Conservation (phyloP, 1,140 invertebrate genomes). For the Zaprionus vittiger region DNA sequence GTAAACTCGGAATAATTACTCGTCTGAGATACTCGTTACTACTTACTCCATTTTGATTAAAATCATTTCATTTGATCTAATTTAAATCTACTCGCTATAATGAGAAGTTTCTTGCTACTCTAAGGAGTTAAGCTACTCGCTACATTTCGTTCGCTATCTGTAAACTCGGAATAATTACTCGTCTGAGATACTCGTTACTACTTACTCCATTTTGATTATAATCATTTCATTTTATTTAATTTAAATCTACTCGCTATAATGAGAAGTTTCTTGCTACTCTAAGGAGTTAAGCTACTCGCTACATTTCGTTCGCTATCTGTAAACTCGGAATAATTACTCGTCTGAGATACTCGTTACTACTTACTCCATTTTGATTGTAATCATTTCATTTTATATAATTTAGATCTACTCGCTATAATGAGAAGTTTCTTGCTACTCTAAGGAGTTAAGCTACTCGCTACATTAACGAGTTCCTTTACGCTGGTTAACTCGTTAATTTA, state of each 20-base stretch:
- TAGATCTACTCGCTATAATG: not conserved
- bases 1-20: not conserved
- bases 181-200: not conserved
- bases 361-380: not conserved
- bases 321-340: not conserved
- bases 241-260: not conserved
- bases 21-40: not conserved
- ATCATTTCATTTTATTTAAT: not conserved
- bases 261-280: not conserved
- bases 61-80: not conserved
- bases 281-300: not conserved
- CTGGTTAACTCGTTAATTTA: not conserved
- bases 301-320: not conserved
- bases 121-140: not conserved
- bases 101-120: not conserved
- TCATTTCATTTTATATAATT: not conserved
- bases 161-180: not conserved
- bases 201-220: not conserved
- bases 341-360: not conserved
- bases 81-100: not conserved
- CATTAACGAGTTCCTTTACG: not conserved
- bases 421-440: not conserved
- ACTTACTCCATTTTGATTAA: not conserved
- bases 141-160: not conserved
- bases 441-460: not conserved